Evolutionary conservation across 2,797 vertebrate species (phyloP), one percentile per base, ranked within the genome.

Genomic region (Spatula versicolor): DNA sequence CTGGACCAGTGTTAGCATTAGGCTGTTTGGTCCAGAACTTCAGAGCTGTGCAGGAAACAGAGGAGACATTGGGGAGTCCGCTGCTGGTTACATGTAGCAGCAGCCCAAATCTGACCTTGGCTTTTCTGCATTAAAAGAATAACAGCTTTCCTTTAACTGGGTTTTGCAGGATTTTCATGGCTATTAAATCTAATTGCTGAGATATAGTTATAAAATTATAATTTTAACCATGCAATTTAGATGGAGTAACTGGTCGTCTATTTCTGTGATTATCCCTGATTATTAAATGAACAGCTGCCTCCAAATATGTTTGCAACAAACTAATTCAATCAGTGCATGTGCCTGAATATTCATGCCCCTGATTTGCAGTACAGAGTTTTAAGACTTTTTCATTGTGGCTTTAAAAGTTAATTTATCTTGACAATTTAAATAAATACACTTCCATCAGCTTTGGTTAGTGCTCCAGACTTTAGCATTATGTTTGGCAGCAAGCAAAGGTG

Each of bases 251-350:
- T 8, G 13, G 92, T 91, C 85, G 46, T 92, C 96, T 97, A 75
- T 96, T 96, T 96, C 95, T 96, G 95, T 86, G 96, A 96, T 96
- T 95, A 95, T 94, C 96, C 93, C 96, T 94, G 97, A 96, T 97
- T 97, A 98, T 97, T 97, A 97, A 97, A 96, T 96, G 95, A 98
- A 96, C 97, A 98, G 97, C 97, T 97, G 97, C 95, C 94, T 98
- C 84, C 95, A 96, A 97, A 96, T 94, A 96, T 92, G 97, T 96
- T 97, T 95, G 94, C 94, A 93, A 97, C 93, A 58, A 30, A 92
- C 96, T 97, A 97, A 96, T 97, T 97, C 97, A 89, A 94, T 75
- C 96, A 96, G 84, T 78, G 73, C 80, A 71, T 97, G 97, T 25
- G 48, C 79, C 95, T 97, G 97, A 96, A 97, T 98, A 97, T 97